A percentile compares a stretch with the other conserved stretches of the same genome.
Evolutionary conservation across 2,113 vertebrate genomes (phyloP).

Genomic region (Antigone vipio): DNA sequence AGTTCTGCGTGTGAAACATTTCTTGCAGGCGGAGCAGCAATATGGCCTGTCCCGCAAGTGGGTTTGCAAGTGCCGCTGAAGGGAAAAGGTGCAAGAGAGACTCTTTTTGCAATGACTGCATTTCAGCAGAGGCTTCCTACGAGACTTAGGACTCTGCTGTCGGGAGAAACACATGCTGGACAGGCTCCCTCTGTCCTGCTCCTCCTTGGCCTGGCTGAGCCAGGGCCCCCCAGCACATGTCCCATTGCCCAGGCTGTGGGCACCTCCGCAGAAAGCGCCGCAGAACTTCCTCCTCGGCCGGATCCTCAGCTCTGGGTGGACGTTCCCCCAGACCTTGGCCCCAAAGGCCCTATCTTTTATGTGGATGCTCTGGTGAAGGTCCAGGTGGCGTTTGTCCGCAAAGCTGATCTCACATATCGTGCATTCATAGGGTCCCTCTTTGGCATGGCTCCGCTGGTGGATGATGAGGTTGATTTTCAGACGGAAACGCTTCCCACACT

Average conservation of each 20-base stretch:
- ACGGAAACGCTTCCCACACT: conserved; percentile 76
- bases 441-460: conserved; percentile 78
- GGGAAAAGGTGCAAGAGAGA: conserved; percentile 53
- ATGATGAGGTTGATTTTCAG: conserved; percentile 79
- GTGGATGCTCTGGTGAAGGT: conserved; percentile 73
- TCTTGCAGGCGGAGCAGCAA: conserved; percentile 68
- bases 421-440: conserved; percentile 74
- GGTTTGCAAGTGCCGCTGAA: conserved; percentile 66
- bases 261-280: not conserved
- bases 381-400: conserved; percentile 60
- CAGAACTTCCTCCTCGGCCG: not conserved
- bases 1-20: conserved; percentile 63
- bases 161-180: not conserved
- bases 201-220: conserved; percentile 24
- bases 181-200: conserved; percentile 42
- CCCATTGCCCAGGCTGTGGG: not conserved
- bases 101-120: conserved; percentile 66
- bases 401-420: conserved; percentile 71
- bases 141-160: not conserved
- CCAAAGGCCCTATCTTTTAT: conserved; percentile 38
- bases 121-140: not conserved
- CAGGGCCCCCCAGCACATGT: fast-evolving
- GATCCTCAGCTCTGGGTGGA: conserved; percentile 43
- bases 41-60: conserved; percentile 50
- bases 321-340: conserved; percentile 60